These are phyloP conservation scores for Mirza zaza DNA, from an alignment of 2,113 vertebrate species.

Conservation along the genomic window DNA sequence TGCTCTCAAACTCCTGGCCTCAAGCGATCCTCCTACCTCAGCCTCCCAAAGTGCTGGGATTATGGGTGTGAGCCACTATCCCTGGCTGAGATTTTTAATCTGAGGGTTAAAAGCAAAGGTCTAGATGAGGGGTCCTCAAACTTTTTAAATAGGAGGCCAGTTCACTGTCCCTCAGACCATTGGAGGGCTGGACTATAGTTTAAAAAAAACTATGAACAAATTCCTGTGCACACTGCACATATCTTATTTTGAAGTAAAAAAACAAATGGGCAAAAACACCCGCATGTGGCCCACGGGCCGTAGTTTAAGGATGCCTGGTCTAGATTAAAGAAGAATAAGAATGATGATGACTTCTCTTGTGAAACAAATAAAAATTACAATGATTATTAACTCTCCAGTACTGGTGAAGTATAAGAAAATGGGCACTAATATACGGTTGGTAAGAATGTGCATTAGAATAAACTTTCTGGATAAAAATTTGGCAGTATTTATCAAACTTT, in stretches of 20 bases:
- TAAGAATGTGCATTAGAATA: slow-evolving; percentile 30
- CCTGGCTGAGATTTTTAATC: neutral
- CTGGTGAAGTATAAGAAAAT: neutral
- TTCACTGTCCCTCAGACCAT: too few relatives aligned
- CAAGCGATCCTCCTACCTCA: too few relatives aligned
- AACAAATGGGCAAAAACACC: too few relatives aligned
- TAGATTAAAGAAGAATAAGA: neutral
- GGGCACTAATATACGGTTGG: neutral
- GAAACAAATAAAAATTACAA: neutral
- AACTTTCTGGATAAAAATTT: neutral
- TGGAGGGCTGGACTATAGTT: too few relatives aligned
- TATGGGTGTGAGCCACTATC: neutral
- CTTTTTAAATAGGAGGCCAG: too few relatives aligned
- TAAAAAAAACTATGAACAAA: too few relatives aligned
- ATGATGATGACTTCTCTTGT: neutral
- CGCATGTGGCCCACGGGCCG: too few relatives aligned
- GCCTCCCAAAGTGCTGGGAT: too few relatives aligned
- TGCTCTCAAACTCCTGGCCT: too few relatives aligned
- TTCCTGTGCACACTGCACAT: too few relatives aligned
- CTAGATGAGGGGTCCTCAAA: too few relatives aligned
- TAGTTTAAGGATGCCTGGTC: neutral
- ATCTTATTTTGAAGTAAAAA: too few relatives aligned
- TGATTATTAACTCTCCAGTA: neutral
- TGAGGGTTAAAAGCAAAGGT: neutral
- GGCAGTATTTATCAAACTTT: neutral